Conservation (phyloP, 2,113 vertebrate species). For the Lepisosteus osseus region DNA sequence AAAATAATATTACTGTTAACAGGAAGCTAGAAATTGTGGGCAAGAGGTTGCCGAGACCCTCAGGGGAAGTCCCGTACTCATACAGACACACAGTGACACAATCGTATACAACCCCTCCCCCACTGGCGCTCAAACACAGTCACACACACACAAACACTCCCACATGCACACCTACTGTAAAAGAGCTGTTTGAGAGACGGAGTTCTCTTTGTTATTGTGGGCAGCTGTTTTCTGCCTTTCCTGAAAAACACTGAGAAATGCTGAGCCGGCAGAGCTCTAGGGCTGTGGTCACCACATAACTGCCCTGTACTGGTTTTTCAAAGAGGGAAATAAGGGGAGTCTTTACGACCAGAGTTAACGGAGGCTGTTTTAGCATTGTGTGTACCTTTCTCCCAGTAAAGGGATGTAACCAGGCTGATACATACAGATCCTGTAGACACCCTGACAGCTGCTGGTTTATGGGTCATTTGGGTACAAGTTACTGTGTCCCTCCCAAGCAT, state of each 20-base stretch:
- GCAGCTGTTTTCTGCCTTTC: conserved; percentile 35
- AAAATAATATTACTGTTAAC: conserved; percentile 12
- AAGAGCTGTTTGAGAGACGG: conserved; percentile 1
- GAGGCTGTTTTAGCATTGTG: too few species aligned
- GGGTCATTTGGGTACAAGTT: too few species aligned
- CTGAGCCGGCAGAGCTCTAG: conserved; percentile 36
- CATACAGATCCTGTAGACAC: too few species aligned
- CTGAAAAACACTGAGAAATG: conserved; percentile 42
- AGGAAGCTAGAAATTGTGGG: conserved; percentile 27
- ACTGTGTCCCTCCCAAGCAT: too few species aligned
- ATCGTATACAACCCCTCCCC: not conserved
- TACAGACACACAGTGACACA: not conserved
- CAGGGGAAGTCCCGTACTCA: conserved; percentile 30
- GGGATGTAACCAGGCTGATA: too few species aligned
- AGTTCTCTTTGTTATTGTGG: conserved; percentile 26
- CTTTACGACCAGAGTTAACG: too few species aligned
- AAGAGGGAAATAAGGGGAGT: too few species aligned
- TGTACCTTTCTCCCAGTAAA: too few species aligned
- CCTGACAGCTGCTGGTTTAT: too few species aligned
- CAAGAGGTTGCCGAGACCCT: conserved; percentile 16
- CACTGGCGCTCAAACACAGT: not conserved
- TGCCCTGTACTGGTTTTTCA: too few species aligned
- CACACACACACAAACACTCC: conserved; percentile 9
- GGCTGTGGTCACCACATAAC: conserved; percentile 12
- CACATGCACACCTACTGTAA: not conserved